Percentiles rank a stretch among this genome's conserved stretches.
phyloP scores from a whole-genome alignment of 2,113 vertebrate genomes.

The Bufo bufo region DNA sequence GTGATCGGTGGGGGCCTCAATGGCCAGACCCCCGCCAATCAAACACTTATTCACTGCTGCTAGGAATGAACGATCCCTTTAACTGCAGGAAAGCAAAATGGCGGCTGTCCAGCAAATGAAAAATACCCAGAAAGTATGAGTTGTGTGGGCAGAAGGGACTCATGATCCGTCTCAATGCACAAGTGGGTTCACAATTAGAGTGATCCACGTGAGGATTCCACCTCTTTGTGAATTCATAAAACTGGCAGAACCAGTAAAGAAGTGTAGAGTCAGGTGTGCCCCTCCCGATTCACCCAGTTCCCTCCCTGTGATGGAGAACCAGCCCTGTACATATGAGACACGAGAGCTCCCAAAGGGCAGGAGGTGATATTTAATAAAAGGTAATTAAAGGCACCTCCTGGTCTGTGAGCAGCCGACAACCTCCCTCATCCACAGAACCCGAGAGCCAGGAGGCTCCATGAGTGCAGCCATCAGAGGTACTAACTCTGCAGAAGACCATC shows the following conservation, averaged over 20 bases:
- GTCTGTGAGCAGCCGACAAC: background rate
- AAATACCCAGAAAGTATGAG: background rate
- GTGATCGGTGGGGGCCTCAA: no score
- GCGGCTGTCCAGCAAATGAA: background rate
- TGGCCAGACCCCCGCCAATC: no score
- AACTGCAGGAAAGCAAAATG: background rate
- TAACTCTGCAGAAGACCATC: background rate
- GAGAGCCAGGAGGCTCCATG: no score
- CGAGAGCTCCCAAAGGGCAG: background rate
- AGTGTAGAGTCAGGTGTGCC: background rate
- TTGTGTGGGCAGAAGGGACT: background rate
- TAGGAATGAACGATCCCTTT: no score
- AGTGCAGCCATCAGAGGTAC: background rate
- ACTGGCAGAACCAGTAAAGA: conserved; percentile 5
- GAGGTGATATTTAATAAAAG: conserved; percentile 17
- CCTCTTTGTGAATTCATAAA: background rate
- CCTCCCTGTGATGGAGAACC: background rate
- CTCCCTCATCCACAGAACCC: no score
- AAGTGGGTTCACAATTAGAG: background rate
- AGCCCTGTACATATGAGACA: background rate
- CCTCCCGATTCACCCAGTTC: background rate
- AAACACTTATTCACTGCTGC: no score
- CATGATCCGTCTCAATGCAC: background rate
- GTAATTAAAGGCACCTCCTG: background rate
- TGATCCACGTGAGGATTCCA: background rate